Base-by-base conservation (phyloP, 92 coral and sea anemone genomes). In the Zoanthus solanderi region DNA sequence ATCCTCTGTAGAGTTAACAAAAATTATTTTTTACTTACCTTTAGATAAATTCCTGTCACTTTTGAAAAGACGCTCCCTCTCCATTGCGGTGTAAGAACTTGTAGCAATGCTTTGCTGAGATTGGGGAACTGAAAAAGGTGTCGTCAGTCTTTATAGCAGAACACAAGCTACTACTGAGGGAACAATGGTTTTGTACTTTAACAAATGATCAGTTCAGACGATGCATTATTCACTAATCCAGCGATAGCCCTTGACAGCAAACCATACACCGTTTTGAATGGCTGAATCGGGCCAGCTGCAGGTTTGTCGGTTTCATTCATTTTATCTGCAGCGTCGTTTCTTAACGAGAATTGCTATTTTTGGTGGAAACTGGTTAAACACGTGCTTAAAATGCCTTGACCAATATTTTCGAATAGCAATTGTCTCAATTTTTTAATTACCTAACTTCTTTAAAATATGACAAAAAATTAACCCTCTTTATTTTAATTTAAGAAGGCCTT, bases 291-390 rank as follows among this genome's bases (percentile, higher is more conserved):
- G 12, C 75, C 82, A 77, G 82, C 82, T 77, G 82, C 82, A 77
- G 82, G 82, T 77, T 63, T 56, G 82, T 54, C 68, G 52, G 30
- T 53, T 77, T 12, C 53, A 77, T 77, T 53, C 54, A 31, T 77
- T 47, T 77, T 77, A 77, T 77, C 82, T 54, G 17, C 23, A 77
- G 67, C 52, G 53, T 54, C 65, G 50, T 54, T 16, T 66, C 65
- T 54, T 11, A 56, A 53, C n/a, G 45, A 34, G 67, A 77, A 54
- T 77, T 77, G 50, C 82, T 54, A 77, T 77, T 77, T 54, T 52
- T 77, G 82, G 82, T 77, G 82, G 68, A 77, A 76, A 77, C 82
- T 56, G 82, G 82, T 77, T 77, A 16, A 54, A 29, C 82, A 77
- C 67, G 82, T 77, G 82, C 17, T 52, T 52, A 29, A 32, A 44